Evolutionary conservation across 2,888 invertebrate genomes (phyloP).

Genomic region (Neria commutata): DNA sequence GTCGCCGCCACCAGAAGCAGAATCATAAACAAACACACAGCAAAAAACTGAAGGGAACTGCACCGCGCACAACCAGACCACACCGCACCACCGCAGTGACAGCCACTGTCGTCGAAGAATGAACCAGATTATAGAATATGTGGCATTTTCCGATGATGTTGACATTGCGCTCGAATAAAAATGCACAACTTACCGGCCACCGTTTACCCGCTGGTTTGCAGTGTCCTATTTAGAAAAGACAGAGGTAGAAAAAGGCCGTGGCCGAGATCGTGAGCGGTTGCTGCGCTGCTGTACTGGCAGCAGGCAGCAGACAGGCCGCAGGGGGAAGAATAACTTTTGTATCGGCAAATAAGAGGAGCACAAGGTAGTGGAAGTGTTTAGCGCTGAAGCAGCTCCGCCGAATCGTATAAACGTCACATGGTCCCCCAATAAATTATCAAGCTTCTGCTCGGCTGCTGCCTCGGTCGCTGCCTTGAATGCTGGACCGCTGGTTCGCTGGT

Average conservation of each 20-base stretch:
- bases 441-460: conserved; percentile 31
- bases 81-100: conserved; percentile 18
- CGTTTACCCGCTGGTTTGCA: conserved; percentile 42
- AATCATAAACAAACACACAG: conserved; percentile 32
- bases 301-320: background rate
- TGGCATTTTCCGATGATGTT: conserved; percentile 59
- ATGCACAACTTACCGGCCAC: conserved; percentile 56
- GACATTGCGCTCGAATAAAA: conserved; percentile 56
- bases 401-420: conserved; percentile 58
- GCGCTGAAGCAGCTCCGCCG: conserved; percentile 39
- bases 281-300: background rate
- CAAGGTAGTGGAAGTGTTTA: conserved; percentile 44
- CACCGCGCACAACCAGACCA: too few species aligned
- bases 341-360: background rate
- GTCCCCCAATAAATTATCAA: conserved; percentile 59
- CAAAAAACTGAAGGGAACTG: conserved; percentile 51
- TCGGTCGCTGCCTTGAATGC: background rate
- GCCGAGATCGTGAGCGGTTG: conserved; percentile 22
- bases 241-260: conserved; percentile 46
- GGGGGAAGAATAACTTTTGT: background rate
- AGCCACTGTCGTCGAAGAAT: conserved; percentile 19
- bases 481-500: conserved; percentile 2
- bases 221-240: conserved; percentile 56
- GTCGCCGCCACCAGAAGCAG: conserved; percentile 23
- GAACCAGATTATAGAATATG: conserved; percentile 57